These are phyloP conservation scores for Syngnathus acus DNA, from an alignment of 2,797 vertebrate species.

Conservation along the genomic window DNA sequence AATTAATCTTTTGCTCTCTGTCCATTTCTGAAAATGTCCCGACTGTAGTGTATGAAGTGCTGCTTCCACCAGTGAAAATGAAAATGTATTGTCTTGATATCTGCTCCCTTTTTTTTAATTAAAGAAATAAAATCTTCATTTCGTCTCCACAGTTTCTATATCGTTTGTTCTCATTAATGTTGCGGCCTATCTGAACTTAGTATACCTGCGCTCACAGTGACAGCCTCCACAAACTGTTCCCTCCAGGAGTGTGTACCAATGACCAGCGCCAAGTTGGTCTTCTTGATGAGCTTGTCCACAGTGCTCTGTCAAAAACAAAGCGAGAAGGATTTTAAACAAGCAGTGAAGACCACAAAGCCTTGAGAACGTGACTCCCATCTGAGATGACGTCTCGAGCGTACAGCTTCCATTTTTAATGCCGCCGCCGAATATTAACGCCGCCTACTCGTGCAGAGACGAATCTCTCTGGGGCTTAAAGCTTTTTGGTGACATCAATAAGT, in stretches of 20 bases:
- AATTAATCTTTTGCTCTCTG: no score
- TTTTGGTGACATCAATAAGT: slow-evolving; percentile 5
- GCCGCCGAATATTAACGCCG: background rate
- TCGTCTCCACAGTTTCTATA: no score
- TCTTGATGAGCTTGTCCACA: slow-evolving; percentile 87
- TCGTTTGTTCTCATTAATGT: no score
- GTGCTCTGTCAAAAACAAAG: slow-evolving; percentile 73
- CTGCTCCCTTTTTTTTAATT: no score
- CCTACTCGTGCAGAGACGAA: background rate
- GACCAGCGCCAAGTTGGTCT: slow-evolving; percentile 85
- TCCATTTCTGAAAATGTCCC: no score
- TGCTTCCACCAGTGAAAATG: no score
- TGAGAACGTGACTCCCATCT: background rate
- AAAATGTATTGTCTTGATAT: no score
- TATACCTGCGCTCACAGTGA: slow-evolving; percentile 84
- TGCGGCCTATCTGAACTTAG: no score
- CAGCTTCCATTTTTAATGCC: background rate
- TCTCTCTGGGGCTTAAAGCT: background rate
- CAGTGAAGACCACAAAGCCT: background rate
- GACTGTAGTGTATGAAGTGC: no score
- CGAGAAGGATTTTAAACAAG: background rate
- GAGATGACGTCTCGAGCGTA: background rate
- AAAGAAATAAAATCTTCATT: no score
- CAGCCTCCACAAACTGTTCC: slow-evolving; percentile 86
- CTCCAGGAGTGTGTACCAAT: slow-evolving; percentile 88